Conservation (phyloP, 2,797 vertebrate species). For the Acanthis flammea region DNA sequence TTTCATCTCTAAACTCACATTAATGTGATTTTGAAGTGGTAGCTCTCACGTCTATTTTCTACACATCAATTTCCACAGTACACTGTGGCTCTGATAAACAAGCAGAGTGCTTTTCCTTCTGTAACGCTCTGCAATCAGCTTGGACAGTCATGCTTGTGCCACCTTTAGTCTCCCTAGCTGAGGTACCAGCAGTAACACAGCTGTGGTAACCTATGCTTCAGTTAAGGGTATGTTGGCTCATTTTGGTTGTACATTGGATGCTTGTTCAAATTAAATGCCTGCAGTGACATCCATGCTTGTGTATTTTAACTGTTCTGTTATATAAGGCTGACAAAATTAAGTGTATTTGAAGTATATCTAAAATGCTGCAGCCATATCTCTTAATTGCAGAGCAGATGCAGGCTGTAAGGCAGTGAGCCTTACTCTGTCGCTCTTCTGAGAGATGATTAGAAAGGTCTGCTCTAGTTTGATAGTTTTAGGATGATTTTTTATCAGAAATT, state of each 20-base stretch:
- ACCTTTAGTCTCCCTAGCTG: background rate
- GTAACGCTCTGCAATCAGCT: background rate
- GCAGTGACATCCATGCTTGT: background rate
- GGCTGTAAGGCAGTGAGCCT: background rate
- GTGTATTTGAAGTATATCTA: background rate
- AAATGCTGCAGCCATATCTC: background rate
- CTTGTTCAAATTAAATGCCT: background rate
- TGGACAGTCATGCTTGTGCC: background rate
- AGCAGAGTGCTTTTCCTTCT: background rate
- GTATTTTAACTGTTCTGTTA: background rate
- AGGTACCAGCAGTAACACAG: background rate
- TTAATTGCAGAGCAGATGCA: slow-evolving; percentile 7
- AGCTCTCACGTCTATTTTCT: background rate
- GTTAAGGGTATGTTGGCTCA: background rate
- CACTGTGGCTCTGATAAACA: background rate
- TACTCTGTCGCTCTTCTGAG: background rate
- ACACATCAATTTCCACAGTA: background rate
- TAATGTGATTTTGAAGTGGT: background rate
- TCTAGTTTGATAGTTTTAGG: background rate
- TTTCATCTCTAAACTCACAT: background rate
- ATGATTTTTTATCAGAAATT: slow-evolving; percentile 31
- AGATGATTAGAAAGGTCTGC: slow-evolving; percentile 10
- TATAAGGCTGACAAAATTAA: slow-evolving; percentile 3
- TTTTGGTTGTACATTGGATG: background rate
- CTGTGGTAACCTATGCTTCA: background rate